These are phyloP conservation scores for Eudasyphora cyanicolor DNA, from an alignment of 2,888 invertebrate species.

Conservation along the genomic window DNA sequence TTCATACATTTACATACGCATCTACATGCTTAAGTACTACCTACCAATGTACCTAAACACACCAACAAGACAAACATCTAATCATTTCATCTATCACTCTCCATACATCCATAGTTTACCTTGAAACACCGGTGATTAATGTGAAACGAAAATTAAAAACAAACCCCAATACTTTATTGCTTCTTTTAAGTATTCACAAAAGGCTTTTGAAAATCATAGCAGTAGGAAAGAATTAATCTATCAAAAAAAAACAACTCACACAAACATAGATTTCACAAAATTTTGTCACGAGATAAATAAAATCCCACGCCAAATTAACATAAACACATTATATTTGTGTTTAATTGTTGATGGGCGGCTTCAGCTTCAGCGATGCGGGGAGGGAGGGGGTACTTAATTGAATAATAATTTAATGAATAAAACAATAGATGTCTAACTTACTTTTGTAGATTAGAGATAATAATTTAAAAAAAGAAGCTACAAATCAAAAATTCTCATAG, in stretches of 20 bases:
- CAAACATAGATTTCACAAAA: not conserved
- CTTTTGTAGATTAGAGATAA: too few species aligned
- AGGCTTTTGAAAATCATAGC: too few species aligned
- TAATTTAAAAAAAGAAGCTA: too few species aligned
- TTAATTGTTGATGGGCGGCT: not conserved
- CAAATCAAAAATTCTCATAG: too few species aligned
- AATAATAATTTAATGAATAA: too few species aligned
- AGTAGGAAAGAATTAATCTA: not conserved
- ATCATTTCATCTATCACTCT: too few species aligned
- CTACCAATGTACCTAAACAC: not conserved
- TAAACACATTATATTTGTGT: not conserved
- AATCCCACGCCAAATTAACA: not conserved
- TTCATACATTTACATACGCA: not conserved
- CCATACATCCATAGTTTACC: not conserved
- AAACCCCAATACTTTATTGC: not conserved
- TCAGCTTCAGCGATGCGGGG: not conserved
- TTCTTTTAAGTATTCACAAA: not conserved
- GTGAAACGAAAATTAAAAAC: not conserved
- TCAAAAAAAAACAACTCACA: not conserved
- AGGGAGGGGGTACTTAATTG: too few species aligned
- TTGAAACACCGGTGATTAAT: not conserved
- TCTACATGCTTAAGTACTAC: not conserved
- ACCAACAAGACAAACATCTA: too few species aligned
- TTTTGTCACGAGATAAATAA: not conserved
- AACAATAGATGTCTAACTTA: not conserved